Base-by-base conservation (phyloP, 2,797 vertebrate genomes). In the Zalophus californianus region DNA sequence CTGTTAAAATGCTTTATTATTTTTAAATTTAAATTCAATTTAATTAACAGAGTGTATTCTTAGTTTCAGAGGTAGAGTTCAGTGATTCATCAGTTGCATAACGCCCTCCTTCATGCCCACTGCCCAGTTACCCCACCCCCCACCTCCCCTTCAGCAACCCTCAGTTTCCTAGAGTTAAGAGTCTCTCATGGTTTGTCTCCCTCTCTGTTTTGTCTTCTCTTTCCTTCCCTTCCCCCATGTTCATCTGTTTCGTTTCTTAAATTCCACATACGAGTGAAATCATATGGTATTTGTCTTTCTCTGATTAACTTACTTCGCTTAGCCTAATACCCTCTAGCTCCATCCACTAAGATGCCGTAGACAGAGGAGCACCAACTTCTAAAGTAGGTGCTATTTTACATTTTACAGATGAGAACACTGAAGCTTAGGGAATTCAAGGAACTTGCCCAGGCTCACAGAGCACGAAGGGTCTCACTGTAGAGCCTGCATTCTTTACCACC, bases 351-450 rank as follows among this genome's bases (percentile, higher is more conserved):
- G 29, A 35, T 68, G 18, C 41, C 75, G 62, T 70, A 68, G 66
- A 20, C 18, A 35, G 18, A 68, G n/a, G 8, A 68, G n/a, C 66
- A 85, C 23, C 32, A 79, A 1, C 23, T 32, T 94, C 41, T 79
- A 83, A 78, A 92, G 23, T 27, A 44, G 48, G 56, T 58, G 91
- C 80, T 90, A 32, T 56, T 80, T 54, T 27, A 27, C 20, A 83
- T 68, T 68, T 86, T 44, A 91, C 25, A 96, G 90, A 68, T n/a
- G 52, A 78, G 90, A 60, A 88, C 83, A 96, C 72, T 32, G 75
- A 92, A 66, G 10, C 35, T n/a, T 52, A 93, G 66, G 48, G 50
- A 79, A 68, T 90, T 80, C 35, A 38, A 94, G 77, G 56, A 38
- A 91, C 9, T 15, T 23, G 75, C 58, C 52, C 62, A 80, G 25